These are phyloP conservation scores for Pyralis farinalis DNA, from an alignment of 2,888 invertebrate genomes.

Conservation along the genomic window DNA sequence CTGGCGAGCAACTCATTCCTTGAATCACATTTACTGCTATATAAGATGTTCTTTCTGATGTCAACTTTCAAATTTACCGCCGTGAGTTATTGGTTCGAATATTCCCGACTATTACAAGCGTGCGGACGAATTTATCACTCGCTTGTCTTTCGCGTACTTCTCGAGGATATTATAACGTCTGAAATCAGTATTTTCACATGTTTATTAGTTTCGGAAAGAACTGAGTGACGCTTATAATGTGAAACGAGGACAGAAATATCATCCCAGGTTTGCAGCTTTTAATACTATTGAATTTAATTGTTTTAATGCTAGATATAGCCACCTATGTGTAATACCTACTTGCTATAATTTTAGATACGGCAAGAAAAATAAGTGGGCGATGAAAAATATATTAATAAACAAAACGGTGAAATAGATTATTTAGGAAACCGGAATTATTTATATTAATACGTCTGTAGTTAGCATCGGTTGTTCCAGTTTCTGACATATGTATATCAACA, in stretches of 20 bases:
- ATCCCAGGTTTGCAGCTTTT: constrained; percentile 10
- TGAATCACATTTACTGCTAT: constrained; percentile 58
- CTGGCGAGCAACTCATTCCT: constrained; percentile 3
- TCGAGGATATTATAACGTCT: constrained; percentile 57
- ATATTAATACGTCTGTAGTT: constrained; percentile 34
- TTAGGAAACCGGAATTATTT: constrained; percentile 17
- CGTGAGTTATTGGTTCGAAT: constrained; percentile 67
- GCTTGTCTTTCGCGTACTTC: constrained; percentile 61
- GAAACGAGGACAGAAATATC: constrained; percentile 41
- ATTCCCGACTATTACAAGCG: constrained; percentile 71
- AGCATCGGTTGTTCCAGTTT: constrained; percentile 43
- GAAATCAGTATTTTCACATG: constrained; percentile 63
- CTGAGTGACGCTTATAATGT: constrained; percentile 55
- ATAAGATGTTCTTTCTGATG: constrained; percentile 76
- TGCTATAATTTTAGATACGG: background rate
- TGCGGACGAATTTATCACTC: constrained; percentile 75
- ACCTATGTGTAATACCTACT: background rate
- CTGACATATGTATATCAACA: constrained; percentile 66
- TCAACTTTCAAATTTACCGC: constrained; percentile 78
- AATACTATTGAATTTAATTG: constrained; percentile 1
- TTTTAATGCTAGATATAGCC: background rate
- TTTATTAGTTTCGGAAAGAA: constrained; percentile 65
- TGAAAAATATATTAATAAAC: background rate
- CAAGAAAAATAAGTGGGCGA: constrained; percentile 1
- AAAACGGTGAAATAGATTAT: constrained; percentile 9